Evolutionary conservation across 2,113 vertebrate genomes (phyloP).

Genomic region (Glaucomys volans): DNA sequence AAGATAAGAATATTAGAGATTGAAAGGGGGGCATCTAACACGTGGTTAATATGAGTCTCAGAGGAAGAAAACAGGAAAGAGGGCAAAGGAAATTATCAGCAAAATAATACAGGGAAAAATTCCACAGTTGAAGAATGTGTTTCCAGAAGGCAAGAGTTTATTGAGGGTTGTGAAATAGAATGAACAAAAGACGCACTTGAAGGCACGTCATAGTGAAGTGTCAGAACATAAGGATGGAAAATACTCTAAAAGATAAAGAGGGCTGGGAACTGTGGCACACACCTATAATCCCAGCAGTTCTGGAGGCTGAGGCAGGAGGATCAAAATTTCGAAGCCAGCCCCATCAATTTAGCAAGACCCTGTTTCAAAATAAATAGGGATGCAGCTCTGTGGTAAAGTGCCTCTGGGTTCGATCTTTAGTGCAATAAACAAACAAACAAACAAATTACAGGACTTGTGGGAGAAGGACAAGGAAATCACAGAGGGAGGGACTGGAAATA

Average conservation of each 20-base stretch:
- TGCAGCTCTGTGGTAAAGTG: too few relatives aligned
- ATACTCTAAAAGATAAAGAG: background rate
- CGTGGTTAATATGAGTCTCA: slow-evolving; percentile 1
- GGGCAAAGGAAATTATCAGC: background rate
- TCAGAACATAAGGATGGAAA: background rate
- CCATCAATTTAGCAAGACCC: too few relatives aligned
- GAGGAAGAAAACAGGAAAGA: background rate
- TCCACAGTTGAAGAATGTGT: background rate
- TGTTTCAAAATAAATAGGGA: too few relatives aligned
- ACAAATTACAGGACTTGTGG: too few relatives aligned
- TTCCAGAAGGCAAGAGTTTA: background rate
- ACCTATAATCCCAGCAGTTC: too few relatives aligned
- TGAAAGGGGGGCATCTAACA: background rate
- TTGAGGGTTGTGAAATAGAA: background rate
- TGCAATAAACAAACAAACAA: too few relatives aligned
- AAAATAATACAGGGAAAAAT: background rate
- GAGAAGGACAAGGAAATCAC: background rate
- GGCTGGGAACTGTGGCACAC: too few relatives aligned
- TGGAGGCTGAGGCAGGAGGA: too few relatives aligned
- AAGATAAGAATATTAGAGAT: background rate
- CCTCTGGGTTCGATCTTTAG: too few relatives aligned
- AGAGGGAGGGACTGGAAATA: background rate
- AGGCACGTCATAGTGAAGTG: background rate
- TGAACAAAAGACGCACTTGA: background rate
- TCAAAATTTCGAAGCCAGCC: too few relatives aligned